Evolutionary conservation across 2,888 invertebrate species (phyloP), one percentile per base, ranked within the genome.

Genomic region (Oxycera nigricornis): DNA sequence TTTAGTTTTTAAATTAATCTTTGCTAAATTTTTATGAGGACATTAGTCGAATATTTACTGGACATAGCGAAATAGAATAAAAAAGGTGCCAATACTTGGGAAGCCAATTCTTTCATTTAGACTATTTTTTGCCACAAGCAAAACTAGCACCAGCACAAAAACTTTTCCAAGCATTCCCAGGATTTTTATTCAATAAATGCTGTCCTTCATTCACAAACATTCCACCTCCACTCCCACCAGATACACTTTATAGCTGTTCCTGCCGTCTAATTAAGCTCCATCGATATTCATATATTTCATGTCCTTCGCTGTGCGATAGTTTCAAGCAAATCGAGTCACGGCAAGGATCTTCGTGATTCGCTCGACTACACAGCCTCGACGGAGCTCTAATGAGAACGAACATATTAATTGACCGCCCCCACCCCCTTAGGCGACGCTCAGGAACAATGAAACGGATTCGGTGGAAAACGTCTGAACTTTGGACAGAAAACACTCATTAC

Each of bases 241-340:
- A 35, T 35, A 35, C 6, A 35, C n/a, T 46, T 7, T 46, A 14
- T 46, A 46, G 35, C 11, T 11, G 55, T 14, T 30, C 52, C 62
- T 72, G 67, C 65, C 68, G 74, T 55, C 76, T 79, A 77, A 79
- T 78, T 78, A 79, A 76, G 74, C 68, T 57, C 77, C 77, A 79
- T 78, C 78, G 78, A 78, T 79, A 79, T 78, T 78, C 78, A 74
- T 75, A 77, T 78, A 78, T 79, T 76, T 73, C 78, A 77, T 79
- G 79, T 77, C 70, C 72, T 35, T 7, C 17, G 24, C n/a, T 11
- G 14, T 72, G 41, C 65, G 65, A 65, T 24, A 41, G n/a, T 17
- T 55, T 55, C 55, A n/a, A n/a, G n/a, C n/a, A n/a, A 52, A 55
- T 70, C 55, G 55, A 30, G 70, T 52, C 70, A 39, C 30, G 35